Percentiles rank a stretch among this genome's conserved stretches.
Evolutionary conservation across 1,140 invertebrate genomes (phyloP).

Genomic region (Periplaneta americana): DNA sequence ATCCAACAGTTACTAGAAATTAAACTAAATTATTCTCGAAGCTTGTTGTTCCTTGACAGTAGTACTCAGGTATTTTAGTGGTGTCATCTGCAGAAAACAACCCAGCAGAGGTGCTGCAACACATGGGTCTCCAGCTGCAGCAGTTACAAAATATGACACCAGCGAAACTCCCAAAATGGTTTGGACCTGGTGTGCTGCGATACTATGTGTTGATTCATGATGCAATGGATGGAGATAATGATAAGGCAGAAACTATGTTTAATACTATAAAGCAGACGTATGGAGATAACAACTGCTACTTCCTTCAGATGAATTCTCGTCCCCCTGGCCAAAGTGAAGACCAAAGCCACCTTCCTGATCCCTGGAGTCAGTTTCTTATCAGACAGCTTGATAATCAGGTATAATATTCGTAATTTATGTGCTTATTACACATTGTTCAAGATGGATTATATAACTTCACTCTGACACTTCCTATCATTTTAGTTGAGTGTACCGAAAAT

Average conservation of each 20-base stretch:
- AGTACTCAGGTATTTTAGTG: constrained; percentile 57
- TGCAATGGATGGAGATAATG: constrained; percentile 53
- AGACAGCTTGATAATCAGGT: constrained; percentile 42
- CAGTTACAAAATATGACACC: constrained; percentile 68
- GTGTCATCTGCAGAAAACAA: constrained; percentile 76
- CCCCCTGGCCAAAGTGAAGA: constrained; percentile 46
- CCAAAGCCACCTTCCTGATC: constrained; percentile 61
- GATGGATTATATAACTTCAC: no score
- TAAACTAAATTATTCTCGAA: no score
- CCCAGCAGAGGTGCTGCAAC: constrained; percentile 71
- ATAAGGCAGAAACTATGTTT: constrained; percentile 74
- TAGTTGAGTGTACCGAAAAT: no score
- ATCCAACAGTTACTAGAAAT: no score
- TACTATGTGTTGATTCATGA: constrained; percentile 91
- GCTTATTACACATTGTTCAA: no score
- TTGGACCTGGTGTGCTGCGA: constrained; percentile 75
- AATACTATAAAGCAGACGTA: constrained; percentile 80
- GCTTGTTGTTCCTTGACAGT: constrained; percentile 11
- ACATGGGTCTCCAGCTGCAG: constrained; percentile 70
- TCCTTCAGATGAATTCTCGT: constrained; percentile 82
- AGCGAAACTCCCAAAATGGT: constrained; percentile 85
- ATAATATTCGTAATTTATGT: no score
- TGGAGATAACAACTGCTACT: constrained; percentile 77
- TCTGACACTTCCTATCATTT: no score
- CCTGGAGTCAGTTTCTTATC: constrained; percentile 75